Percentiles rank a stretch among this genome's conserved stretches.
Conservation (phyloP, 2,888 invertebrate species). For the Brenthis hecate region DNA sequence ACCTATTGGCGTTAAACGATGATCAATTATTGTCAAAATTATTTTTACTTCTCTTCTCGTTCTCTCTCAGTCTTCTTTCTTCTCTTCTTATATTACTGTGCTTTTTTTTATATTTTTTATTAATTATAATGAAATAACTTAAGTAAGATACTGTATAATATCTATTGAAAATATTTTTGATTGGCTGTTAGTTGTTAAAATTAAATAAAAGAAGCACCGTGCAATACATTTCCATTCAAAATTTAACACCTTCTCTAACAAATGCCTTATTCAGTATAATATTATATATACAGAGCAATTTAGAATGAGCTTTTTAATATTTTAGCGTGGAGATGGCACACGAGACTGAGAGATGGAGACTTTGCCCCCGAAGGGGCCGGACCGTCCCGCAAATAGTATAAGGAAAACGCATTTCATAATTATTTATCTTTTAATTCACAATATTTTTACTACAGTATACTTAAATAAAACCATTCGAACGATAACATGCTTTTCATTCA, state of each 20-base stretch:
- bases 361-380: conserved; percentile 71
- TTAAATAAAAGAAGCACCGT: conserved; percentile 33
- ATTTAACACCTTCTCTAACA: conserved; percentile 29
- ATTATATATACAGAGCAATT: conserved; percentile 32
- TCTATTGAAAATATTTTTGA: not conserved
- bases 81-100: conserved; percentile 52
- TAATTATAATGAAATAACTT: not conserved
- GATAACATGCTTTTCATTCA: conserved; percentile 78
- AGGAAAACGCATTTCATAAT: conserved; percentile 56
- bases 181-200: conserved; percentile 7
- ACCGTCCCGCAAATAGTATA: conserved; percentile 79
- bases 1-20: conserved; percentile 20
- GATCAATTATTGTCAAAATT: conserved; percentile 24
- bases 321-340: conserved; percentile 74
- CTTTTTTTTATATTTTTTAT: conserved; percentile 42
- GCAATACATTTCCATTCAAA: conserved; percentile 35
- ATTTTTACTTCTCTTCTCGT: conserved; percentile 47
- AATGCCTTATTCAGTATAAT: conserved; percentile 20
- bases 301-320: conserved; percentile 55
- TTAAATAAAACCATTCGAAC: conserved; percentile 70
- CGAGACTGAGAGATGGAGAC: conserved; percentile 77
- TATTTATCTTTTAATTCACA: conserved; percentile 52
- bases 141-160: not conserved
- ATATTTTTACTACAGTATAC: conserved; percentile 63
- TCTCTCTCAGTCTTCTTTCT: conserved; percentile 61